A percentile compares a stretch with the other conserved stretches of the same genome.
Conservation (phyloP, 2,113 vertebrate species). For the Nyctibius bracteatus region DNA sequence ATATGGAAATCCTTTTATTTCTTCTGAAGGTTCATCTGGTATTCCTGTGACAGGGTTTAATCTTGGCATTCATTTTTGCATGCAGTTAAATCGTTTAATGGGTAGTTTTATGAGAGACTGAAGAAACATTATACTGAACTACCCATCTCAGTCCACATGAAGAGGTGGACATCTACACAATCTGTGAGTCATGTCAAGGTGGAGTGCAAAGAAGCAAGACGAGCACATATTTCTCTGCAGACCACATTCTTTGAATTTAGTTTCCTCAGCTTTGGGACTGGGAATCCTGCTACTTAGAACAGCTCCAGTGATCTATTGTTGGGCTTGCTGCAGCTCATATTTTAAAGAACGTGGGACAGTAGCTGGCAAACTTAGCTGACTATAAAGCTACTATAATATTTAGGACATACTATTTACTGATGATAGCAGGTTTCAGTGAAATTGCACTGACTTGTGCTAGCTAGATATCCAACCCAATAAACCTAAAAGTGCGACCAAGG, state of each 20-base stretch:
- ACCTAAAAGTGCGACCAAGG: not conserved
- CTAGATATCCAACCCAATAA: not conserved
- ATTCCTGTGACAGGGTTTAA: not conserved
- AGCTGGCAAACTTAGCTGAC: not conserved
- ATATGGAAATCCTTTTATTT: not conserved
- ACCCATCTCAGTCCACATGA: not conserved
- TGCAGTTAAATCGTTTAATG: not conserved
- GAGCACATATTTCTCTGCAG: not conserved
- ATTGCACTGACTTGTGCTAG: not conserved
- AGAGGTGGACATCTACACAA: not conserved
- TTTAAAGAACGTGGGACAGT: not conserved
- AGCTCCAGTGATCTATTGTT: not conserved
- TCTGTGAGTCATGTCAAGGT: not conserved
- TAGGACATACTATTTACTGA: not conserved
- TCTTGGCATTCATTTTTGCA: not conserved
- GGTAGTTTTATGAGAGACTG: not conserved
- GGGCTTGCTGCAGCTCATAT: not conserved
- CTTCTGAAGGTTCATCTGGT: not conserved
- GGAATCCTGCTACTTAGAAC: not conserved
- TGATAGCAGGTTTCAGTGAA: not conserved
- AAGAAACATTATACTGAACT: not conserved
- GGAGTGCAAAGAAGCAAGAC: not conserved
- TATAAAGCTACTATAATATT: not conserved
- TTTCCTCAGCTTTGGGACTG: not conserved
- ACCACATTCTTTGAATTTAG: not conserved